Evolutionary conservation across 2,797 vertebrate genomes (phyloP), one percentile per base, ranked within the genome.

Genomic region (Paramormyrops hopkinsi): DNA sequence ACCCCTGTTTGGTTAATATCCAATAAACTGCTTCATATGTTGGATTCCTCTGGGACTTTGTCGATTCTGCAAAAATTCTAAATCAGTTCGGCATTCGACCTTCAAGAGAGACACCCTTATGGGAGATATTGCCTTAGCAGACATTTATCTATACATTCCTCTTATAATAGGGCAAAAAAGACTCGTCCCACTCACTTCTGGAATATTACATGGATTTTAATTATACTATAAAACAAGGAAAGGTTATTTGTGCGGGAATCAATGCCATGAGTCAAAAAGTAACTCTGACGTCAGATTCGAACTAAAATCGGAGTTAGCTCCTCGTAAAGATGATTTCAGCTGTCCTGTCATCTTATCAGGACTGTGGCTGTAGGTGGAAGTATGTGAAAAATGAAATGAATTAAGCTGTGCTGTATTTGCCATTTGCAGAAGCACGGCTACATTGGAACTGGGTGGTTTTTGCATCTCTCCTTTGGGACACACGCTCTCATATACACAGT

Each of bases 1-100:
- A 9, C 44, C 5, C 19, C 44, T 51, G 44, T 85, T 51, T 46
- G 76, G 76, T 46, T 82, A 37, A 73, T 37, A 73, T 37, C 11
- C 12, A 37, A 73, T 73, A 82, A 82, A 19, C 48, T 53, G 83
- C 50, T 53, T 85, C 83, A 33, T 82, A 46, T 44, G 3, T 82
- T 46, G 44, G n/a, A 53, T 33, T 85, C 51, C 50, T 54, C 14
- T 79, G 48, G 48, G 29, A 29, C 73, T 79, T 82, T 82, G 17
- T 37, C 48, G 73, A 53, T 56, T 41, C 48, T n/a, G 37, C 69
- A 88, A 51, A 9, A 51, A 73, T 88, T 53, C 48, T 2, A 59
- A 82, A 37, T 22, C 76, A 48, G 37, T 59, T 89, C 25, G 29
- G 53, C 53, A 88, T 56, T 88, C 46, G 73, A 82, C 88, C 76